Evolutionary conservation across 1,140 invertebrate species (phyloP).

Genomic region (Drosophila ananassae): DNA sequence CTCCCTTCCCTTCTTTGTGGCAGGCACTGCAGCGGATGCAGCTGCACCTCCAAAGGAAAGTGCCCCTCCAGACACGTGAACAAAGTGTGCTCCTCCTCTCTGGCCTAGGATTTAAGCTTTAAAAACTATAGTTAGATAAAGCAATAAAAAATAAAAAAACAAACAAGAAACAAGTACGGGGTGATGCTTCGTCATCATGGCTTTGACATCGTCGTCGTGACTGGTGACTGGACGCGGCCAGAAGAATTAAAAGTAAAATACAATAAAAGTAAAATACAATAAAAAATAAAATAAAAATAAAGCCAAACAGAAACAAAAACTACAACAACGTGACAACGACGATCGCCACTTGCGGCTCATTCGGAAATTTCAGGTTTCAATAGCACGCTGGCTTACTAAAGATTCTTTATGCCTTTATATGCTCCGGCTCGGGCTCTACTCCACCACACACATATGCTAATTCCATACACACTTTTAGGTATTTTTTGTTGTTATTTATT

Average conservation of each 20-base stretch:
- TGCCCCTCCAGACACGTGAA: constrained; percentile 46
- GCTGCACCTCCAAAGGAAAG: constrained; percentile 19
- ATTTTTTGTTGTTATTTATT: constrained; percentile 12
- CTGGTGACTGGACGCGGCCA: constrained; percentile 46
- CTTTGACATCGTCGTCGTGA: constrained; percentile 35
- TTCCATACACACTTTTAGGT: constrained; percentile 13
- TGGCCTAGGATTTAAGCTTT: constrained; percentile 13
- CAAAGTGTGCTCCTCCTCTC: constrained; percentile 38
- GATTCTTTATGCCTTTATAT: constrained; percentile 48
- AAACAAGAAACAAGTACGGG: constrained; percentile 36
- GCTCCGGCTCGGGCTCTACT: constrained; percentile 4
- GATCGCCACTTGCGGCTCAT: constrained; percentile 47
- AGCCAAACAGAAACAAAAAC: constrained; percentile 16
- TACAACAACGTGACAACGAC: constrained; percentile 37
- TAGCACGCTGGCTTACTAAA: constrained; percentile 59
- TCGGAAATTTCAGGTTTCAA: constrained; percentile 63
- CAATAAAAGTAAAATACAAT: neutral
- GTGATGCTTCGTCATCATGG: constrained; percentile 63
- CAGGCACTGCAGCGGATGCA: constrained; percentile 43
- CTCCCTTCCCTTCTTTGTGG: neutral
- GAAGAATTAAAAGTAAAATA: constrained; percentile 11
- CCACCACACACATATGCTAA: constrained; percentile 22
- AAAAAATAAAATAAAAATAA: constrained; percentile 10
- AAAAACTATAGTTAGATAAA: constrained; percentile 16
- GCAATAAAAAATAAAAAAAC: constrained; percentile 31